Evolutionary conservation across 2,797 vertebrate genomes (phyloP).

Genomic region (Cossypha polioptera): DNA sequence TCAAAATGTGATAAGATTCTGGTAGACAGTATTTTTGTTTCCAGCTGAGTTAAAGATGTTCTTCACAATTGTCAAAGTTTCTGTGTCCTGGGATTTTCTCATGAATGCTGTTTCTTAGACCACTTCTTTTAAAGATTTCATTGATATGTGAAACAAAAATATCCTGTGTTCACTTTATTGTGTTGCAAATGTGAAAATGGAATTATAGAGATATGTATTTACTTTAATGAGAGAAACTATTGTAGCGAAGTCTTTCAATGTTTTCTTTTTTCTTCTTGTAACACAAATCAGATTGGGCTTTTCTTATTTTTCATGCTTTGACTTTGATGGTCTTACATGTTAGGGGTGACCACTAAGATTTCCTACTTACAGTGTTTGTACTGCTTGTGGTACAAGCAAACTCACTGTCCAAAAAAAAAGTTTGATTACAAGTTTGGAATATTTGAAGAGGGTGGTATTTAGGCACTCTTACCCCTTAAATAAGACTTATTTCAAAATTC

Average conservation of each 20-base stretch:
- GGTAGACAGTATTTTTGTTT: neutral
- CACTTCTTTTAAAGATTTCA: neutral
- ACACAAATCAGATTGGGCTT: neutral
- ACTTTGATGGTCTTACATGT: neutral
- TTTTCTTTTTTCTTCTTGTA: neutral
- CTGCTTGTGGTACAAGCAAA: neutral
- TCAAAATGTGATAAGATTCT: neutral
- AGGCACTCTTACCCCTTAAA: neutral
- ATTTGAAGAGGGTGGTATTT: neutral
- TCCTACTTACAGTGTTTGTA: rapidly evolving
- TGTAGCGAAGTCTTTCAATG: neutral
- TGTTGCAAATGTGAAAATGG: neutral
- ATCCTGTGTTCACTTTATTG: neutral
- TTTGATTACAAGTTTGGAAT: neutral
- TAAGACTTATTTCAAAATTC: neutral
- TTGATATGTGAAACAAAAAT: neutral
- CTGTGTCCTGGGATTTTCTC: neutral
- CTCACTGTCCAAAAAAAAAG: neutral
- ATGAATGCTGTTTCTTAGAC: neutral
- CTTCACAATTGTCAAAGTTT: neutral
- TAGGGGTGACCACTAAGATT: neutral
- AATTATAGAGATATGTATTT: neutral
- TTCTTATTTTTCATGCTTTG: neutral
- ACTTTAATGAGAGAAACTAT: neutral
- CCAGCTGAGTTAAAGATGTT: neutral